These are phyloP conservation scores for Steromphala cineraria DNA, from an alignment of 2,888 invertebrate genomes.

Conservation along the genomic window DNA sequence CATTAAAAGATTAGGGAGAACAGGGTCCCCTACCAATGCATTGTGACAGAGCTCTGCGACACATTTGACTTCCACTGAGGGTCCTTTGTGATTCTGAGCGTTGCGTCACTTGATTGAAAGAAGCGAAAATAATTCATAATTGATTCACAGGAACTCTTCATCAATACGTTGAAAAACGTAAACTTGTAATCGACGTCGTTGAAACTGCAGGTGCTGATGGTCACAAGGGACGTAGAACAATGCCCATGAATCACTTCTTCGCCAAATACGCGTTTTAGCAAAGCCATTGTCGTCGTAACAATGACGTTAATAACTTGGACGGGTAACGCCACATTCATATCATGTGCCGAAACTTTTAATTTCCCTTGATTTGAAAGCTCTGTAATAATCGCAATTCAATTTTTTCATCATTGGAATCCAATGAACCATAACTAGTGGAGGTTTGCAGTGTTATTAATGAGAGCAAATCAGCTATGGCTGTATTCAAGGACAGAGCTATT, in stretches of 20 bases:
- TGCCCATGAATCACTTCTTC: not conserved
- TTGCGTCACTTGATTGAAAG: not conserved
- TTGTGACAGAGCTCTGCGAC: too few relatives aligned
- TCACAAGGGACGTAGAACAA: not conserved
- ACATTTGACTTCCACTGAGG: not conserved
- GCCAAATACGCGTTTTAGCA: not conserved
- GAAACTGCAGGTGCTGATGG: not conserved
- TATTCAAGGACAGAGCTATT: too few relatives aligned
- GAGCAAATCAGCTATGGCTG: not conserved
- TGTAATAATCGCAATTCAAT: not conserved
- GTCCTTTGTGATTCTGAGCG: not conserved
- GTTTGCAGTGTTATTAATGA: not conserved
- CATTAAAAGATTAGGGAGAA: too few relatives aligned
- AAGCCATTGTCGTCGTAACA: not conserved
- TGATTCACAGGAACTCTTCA: not conserved
- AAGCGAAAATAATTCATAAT: not conserved
- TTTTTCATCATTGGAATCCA: not conserved
- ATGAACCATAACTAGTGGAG: not conserved
- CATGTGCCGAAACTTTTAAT: not conserved
- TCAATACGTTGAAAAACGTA: not conserved
- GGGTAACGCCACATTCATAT: not conserved
- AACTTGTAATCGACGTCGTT: not conserved
- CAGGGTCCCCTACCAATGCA: too few relatives aligned
- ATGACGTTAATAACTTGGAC: not conserved
- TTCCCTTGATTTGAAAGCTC: conserved; percentile 5